Conservation (phyloP, 2,888 invertebrate genomes). For the Odontocerum albicorne region DNA sequence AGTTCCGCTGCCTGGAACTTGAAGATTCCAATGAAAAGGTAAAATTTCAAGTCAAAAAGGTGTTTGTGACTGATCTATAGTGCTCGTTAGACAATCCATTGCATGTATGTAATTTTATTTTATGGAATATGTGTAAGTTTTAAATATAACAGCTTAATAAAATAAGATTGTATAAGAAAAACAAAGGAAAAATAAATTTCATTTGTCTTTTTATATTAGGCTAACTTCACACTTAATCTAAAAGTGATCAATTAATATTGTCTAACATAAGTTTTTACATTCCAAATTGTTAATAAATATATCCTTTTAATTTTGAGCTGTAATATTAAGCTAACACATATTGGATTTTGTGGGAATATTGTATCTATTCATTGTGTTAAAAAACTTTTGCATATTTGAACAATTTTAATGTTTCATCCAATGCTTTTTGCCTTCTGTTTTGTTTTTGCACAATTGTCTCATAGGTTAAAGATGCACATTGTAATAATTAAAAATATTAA, state of each 20-base stretch:
- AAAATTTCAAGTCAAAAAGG: conserved; percentile 33
- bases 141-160: conserved; percentile 5
- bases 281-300: no score
- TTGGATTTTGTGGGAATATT: not conserved
- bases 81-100: conserved; percentile 2
- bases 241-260: no score
- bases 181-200: no score
- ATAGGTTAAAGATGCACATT: conserved; percentile 21
- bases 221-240: no score
- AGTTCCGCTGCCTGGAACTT: conserved; percentile 76
- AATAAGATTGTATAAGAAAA: no score
- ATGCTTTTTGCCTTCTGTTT: conserved; percentile 14
- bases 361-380: not conserved
- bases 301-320: not conserved
- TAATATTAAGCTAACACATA: not conserved
- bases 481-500: conserved; percentile 22
- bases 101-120: conserved; percentile 8
- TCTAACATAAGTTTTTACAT: not conserved
- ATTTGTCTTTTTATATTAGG: no score
- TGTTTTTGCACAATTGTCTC: conserved; percentile 12
- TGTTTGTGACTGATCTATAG: conserved; percentile 35
- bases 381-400: conserved; percentile 1
- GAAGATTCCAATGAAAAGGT: conserved; percentile 54
- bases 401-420: conserved; percentile 1
- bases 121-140: conserved; percentile 6